phyloP scores from a whole-genome alignment of 2,113 vertebrate species.

The Sprattus sprattus region DNA sequence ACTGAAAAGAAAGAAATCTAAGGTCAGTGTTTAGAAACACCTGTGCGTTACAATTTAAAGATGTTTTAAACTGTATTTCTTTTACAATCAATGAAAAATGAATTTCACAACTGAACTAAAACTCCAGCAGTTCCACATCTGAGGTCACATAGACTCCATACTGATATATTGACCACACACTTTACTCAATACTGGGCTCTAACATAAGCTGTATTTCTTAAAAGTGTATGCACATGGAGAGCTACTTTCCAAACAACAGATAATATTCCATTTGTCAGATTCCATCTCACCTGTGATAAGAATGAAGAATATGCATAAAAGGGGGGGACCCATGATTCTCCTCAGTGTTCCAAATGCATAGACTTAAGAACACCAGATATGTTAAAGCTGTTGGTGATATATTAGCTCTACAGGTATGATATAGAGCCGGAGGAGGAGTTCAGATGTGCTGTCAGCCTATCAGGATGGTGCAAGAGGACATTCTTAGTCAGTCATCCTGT shows the following conservation, averaged over 20 bases:
- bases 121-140: no score
- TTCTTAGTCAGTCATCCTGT: neutral
- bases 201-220: neutral
- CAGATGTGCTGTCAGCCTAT: neutral
- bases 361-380: neutral
- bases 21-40: neutral
- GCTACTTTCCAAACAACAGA: neutral
- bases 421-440: neutral
- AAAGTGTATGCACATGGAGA: neutral
- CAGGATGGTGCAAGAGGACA: neutral
- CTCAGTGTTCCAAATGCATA: neutral
- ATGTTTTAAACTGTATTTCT: neutral
- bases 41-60: neutral
- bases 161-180: no score
- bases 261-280: neutral
- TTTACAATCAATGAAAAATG: neutral
- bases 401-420: neutral
- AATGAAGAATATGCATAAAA: neutral
- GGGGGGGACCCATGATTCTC: neutral
- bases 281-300: neutral
- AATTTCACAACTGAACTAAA: no score
- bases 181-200: no score
- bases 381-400: neutral
- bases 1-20: constrained; percentile 18
- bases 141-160: no score